Base-by-base conservation (phyloP, 2,888 invertebrate genomes). In the Drosophila recens region DNA sequence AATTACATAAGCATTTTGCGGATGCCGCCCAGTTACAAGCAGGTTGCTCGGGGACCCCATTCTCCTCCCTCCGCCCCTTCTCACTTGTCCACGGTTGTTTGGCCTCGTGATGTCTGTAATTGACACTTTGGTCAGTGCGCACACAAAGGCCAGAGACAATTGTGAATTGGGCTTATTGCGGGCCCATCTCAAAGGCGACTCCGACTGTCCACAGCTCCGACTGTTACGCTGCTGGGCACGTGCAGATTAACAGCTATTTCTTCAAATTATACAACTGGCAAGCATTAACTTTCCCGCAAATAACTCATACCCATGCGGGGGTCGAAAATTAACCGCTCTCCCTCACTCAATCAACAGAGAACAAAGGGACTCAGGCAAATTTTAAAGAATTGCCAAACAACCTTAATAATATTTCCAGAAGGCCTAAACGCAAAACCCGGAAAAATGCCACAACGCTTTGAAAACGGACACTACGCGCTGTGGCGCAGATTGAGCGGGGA, bases 151-250 rank as follows among this genome's bases (percentile, higher is more conserved):
- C 49, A 79, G 86, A 87, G 68, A 82, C 83, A 88, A 85, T 82
- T 82, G 80, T 68, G 62, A 88, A 85, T 82, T 82, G 80, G 68
- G 62, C 86, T 86, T 72, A 86, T 88, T 82, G 42, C 34, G 68
- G 61, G 57, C 40, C 59, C 46, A 42, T n/a, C 62, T 58, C 80
- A 73, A 76, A 72, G 64, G 51, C 38, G 57, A 27, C 33, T 42
- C 40, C 38, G 20, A 45, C 40, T 38, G 43, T 58, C 23, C 38
- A 23, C 13, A 56, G 51, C 45, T 52, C 23, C 23, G 23, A 23
- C 23, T 23, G 23, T 70, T 54, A 57, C 48, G 68, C 79, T 65
- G 36, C 36, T 49, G 67, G 79, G 63, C 74, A 75, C 45, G 68
- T 58, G 54, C 38, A 65, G 57, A 74, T 79, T 79, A 65, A 68